phyloP scores from a whole-genome alignment of 2,113 vertebrate species.

The Cromileptes altivelis region DNA sequence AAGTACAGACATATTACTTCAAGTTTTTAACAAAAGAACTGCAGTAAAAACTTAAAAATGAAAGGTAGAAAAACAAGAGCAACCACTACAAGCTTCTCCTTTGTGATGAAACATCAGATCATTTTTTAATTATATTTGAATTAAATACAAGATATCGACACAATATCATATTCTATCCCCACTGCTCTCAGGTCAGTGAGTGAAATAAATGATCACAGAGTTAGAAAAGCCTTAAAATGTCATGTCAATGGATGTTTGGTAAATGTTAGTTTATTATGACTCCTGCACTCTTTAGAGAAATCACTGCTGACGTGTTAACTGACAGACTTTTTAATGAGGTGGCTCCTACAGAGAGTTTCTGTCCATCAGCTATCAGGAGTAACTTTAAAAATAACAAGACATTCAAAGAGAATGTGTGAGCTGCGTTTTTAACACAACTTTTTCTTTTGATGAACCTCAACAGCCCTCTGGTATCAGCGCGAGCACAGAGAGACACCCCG shows the following conservation, averaged over 20 bases:
- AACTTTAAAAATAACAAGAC: slow-evolving; percentile 5
- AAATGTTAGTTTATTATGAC: neutral
- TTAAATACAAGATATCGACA: too few species aligned
- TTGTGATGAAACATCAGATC: too few species aligned
- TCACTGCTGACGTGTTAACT: neutral
- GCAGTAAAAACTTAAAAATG: too few species aligned
- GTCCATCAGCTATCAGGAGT: neutral
- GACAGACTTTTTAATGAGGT: neutral
- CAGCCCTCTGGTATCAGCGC: neutral
- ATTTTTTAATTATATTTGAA: too few species aligned
- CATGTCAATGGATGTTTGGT: too few species aligned
- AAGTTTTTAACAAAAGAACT: too few species aligned
- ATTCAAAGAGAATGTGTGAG: slow-evolving; percentile 22
- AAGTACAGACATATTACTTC: too few species aligned
- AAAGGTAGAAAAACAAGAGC: too few species aligned
- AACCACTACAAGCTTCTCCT: too few species aligned
- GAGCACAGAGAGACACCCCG: neutral
- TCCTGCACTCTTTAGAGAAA: neutral
- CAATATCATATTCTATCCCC: neutral
- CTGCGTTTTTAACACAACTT: neutral
- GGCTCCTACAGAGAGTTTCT: neutral
- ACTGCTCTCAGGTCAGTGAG: neutral
- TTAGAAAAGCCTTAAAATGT: too few species aligned
- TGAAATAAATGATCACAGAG: too few species aligned
- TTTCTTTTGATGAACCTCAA: neutral